Evolutionary conservation across 2,797 vertebrate genomes (phyloP), one percentile per base, ranked within the genome.

Genomic region (Syndactyla subalaris): DNA sequence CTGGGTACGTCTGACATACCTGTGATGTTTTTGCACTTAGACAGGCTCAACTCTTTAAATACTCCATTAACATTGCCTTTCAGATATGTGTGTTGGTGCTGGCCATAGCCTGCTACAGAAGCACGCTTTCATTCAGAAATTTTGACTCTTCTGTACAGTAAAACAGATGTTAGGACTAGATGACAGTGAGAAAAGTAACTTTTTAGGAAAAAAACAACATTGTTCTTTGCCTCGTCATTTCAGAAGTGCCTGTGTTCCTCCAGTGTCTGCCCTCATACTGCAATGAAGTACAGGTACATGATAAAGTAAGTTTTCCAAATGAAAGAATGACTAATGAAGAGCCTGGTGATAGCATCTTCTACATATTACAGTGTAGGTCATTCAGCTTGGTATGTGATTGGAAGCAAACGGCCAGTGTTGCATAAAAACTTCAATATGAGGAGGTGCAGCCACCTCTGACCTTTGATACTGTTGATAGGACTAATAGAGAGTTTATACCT

Each of bases 391-490:
- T 48, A 43, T 29, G 15, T 74, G 75, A 14, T 45, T 49, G 49
- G 63, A 80, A 92, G 58, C 43, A 80, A 92, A 57, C n/a, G 61
- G 22, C 58, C 38, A 13, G 43, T 71, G 38, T 80, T 88, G 61
- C 46, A 43, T 65, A 18, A 82, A 87, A 75, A 24, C 36, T 55
- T 88, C 8, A 51, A 2, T 5, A 57, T 24, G 27, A 38, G 74
- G 87, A 67, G 52, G 29, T 73, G 14, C 32, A 39, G 71, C 71
- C 6, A 36, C 27, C 27, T 85, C 27, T 88, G 45, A 39, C 38
- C 63, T 85, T 79, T 43, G 30, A 0, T 58, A 9, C 10, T 59
- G 18, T 80, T 77, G 51, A 34, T 8, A 59, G 39, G 41, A 43
- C 26, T 58, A 34, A 26, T 3, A 68, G 57, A 51, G 30, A 30